Conservation (phyloP, 2,113 vertebrate species). For the Hippocampus comes region DNA sequence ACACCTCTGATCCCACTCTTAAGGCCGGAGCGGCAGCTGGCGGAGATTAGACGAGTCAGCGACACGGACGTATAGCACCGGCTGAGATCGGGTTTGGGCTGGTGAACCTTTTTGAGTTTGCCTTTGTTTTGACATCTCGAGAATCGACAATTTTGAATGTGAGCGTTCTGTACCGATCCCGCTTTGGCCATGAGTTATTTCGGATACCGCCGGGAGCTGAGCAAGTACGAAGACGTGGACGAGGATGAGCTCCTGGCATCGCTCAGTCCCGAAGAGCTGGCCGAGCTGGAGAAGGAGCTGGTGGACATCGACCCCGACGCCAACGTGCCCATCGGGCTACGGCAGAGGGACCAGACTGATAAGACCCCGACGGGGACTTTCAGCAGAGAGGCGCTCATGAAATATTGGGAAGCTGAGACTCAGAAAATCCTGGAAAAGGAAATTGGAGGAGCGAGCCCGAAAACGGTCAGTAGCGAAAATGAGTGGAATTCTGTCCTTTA, state of each 20-base stretch:
- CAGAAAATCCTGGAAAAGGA: slow-evolving; percentile 88
- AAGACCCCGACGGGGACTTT: slow-evolving; percentile 93
- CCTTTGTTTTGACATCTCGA: background rate
- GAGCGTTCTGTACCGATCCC: background rate
- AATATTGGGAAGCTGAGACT: slow-evolving; percentile 97
- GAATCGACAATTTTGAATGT: background rate
- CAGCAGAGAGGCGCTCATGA: slow-evolving; percentile 89
- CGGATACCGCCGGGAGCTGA: slow-evolving; percentile 92
- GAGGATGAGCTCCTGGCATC: slow-evolving; percentile 95
- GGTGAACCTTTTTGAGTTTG: slow-evolving; percentile 15
- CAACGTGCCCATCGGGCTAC: slow-evolving; percentile 86
- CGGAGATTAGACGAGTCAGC: slow-evolving; percentile 73
- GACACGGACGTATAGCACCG: slow-evolving; percentile 18
- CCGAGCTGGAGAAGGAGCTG: slow-evolving; percentile 90
- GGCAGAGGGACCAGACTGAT: slow-evolving; percentile 91
- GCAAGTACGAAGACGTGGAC: slow-evolving; percentile 97
- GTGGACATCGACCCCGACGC: slow-evolving; percentile 88
- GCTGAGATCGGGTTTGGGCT: slow-evolving; percentile 28
- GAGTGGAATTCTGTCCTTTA: background rate
- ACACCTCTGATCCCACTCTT: slow-evolving; percentile 76
- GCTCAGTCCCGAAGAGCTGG: slow-evolving; percentile 88
- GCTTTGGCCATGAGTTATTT: slow-evolving; percentile 85
- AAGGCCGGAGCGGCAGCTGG: slow-evolving; percentile 77
- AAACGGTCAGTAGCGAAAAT: slow-evolving; percentile 58
- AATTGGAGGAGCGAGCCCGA: slow-evolving; percentile 63